Evolutionary conservation across 2,797 vertebrate genomes (phyloP).

Genomic region (Rhynchotus rufescens): DNA sequence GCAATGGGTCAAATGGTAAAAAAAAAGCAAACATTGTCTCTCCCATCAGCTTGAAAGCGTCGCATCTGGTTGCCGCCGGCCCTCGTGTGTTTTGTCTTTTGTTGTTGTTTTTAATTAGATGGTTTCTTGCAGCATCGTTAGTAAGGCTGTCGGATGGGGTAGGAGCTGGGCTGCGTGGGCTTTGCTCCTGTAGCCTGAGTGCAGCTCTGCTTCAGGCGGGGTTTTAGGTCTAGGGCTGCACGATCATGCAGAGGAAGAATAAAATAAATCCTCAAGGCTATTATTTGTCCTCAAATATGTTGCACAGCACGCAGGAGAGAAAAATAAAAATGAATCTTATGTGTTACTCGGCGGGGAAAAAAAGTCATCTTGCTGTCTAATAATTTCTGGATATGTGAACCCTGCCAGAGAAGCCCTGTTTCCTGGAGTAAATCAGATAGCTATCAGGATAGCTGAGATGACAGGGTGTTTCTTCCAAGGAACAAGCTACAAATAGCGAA

Average conservation of each 20-base stretch:
- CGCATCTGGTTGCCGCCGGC: background rate
- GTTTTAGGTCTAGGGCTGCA: background rate
- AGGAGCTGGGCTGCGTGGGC: background rate
- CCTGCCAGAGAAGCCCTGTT: slow-evolving; percentile 25
- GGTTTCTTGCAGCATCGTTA: slow-evolving; percentile 2
- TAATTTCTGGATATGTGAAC: slow-evolving; percentile 2
- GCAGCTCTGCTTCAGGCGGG: background rate
- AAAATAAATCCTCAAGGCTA: slow-evolving; percentile 5
- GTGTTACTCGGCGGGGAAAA: background rate
- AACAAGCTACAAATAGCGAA: slow-evolving; percentile 26
- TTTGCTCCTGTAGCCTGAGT: background rate
- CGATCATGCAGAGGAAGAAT: background rate
- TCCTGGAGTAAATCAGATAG: background rate
- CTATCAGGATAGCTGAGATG: slow-evolving; percentile 7
- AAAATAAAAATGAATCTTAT: slow-evolving; percentile 25
- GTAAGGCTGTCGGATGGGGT: background rate
- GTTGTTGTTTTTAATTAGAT: background rate
- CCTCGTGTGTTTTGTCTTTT: background rate
- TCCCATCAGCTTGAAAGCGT: background rate
- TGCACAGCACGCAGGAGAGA: background rate
- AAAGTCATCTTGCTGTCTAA: background rate
- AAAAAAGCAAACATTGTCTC: background rate
- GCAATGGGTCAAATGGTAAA: background rate
- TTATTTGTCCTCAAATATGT: slow-evolving; percentile 2
- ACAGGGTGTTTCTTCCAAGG: slow-evolving; percentile 12